Conservation (phyloP, 2,113 vertebrate genomes). For the Phoxinus phoxinus region DNA sequence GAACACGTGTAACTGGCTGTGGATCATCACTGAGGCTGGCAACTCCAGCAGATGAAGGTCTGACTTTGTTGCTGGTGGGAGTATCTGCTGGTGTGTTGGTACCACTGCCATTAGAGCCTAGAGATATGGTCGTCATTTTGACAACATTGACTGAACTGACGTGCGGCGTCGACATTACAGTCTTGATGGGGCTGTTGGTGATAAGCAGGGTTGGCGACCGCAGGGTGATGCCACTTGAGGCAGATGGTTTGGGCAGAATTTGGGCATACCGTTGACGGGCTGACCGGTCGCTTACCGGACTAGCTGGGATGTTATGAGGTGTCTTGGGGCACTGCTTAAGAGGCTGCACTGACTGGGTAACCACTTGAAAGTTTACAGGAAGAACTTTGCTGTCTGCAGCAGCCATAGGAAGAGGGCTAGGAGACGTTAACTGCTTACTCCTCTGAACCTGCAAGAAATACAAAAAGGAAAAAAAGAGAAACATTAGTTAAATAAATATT, state of each 20-base stretch:
- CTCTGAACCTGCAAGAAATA: constrained; percentile 82
- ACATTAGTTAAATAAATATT: not conserved
- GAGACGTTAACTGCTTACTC: constrained; percentile 87
- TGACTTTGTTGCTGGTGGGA: constrained; percentile 72
- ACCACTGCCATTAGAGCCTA: constrained; percentile 79
- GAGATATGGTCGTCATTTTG: constrained; percentile 94
- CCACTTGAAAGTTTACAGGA: constrained; percentile 94
- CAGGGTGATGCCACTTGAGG: constrained; percentile 86
- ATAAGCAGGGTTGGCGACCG: constrained; percentile 94
- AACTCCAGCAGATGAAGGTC: constrained; percentile 80
- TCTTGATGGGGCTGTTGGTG: constrained; percentile 93
- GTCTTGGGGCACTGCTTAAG: constrained; percentile 90
- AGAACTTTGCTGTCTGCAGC: constrained; percentile 89
- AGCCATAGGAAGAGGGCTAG: constrained; percentile 85
- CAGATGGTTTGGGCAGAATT: constrained; percentile 93
- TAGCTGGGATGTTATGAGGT: constrained; percentile 84
- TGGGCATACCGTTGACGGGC: constrained; percentile 93
- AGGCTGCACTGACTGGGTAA: constrained; percentile 92
- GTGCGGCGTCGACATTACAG: constrained; percentile 90
- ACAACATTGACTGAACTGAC: constrained; percentile 91
- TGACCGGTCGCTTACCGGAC: constrained; percentile 87
- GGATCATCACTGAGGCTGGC: constrained; percentile 75
- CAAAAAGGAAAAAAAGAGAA: constrained; percentile 26
- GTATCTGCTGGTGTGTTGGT: constrained; percentile 71
- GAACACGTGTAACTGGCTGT: constrained; percentile 76